Evolutionary conservation across 2,797 vertebrate genomes (phyloP).

Genomic region (Petrocephalus schoutedeni): DNA sequence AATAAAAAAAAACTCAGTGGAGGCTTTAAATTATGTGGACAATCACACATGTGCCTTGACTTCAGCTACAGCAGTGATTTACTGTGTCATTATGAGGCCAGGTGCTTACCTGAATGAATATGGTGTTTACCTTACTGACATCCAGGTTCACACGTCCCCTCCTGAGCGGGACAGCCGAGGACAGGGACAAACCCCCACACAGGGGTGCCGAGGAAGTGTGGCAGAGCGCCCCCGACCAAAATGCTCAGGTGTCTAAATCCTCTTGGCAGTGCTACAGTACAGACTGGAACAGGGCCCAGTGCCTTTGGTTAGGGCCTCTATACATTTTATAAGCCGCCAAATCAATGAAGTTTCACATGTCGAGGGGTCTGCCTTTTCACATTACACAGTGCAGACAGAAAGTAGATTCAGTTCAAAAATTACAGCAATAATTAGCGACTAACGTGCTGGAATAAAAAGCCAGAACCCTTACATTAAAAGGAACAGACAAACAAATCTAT

Average conservation of each 20-base stretch:
- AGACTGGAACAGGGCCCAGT: neutral
- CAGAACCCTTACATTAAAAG: conserved; percentile 42
- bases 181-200: neutral
- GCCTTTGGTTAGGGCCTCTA: neutral
- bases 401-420: neutral
- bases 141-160: neutral
- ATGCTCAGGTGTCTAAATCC: neutral
- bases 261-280: neutral
- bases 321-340: neutral
- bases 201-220: neutral
- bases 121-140: neutral
- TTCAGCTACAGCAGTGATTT: neutral
- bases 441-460: neutral
- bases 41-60: neutral
- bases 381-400: neutral
- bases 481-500: conserved; percentile 63
- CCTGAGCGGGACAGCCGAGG: neutral
- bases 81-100: neutral
- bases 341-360: neutral
- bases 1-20: neutral
- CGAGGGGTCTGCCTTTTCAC: neutral
- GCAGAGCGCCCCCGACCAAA: neutral
- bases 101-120: neutral
- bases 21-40: neutral
- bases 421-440: neutral